Conservation (phyloP, 2,888 invertebrate genomes). For the Trachelus tabidus region DNA sequence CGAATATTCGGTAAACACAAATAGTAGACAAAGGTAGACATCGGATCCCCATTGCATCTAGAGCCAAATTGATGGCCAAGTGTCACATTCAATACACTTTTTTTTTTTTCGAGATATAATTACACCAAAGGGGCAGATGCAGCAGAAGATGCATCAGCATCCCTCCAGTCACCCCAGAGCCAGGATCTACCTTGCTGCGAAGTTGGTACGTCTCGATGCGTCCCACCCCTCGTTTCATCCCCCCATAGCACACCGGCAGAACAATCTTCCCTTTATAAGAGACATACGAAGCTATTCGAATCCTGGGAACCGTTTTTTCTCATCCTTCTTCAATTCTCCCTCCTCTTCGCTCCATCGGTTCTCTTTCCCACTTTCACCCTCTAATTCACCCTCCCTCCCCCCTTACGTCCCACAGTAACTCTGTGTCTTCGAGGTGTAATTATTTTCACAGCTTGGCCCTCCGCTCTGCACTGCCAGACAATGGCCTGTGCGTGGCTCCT, state of each 20-base stretch:
- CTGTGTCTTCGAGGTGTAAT: slow-evolving; percentile 55
- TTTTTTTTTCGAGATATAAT: slow-evolving; percentile 49
- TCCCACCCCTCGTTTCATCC: slow-evolving; percentile 43
- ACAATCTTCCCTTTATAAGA: slow-evolving; percentile 61
- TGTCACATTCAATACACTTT: slow-evolving; percentile 40
- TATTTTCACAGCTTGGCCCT: slow-evolving; percentile 60
- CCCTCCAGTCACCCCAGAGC: slow-evolving; percentile 30
- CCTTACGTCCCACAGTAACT: slow-evolving; percentile 8
- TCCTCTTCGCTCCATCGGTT: slow-evolving; percentile 13
- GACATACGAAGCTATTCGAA: slow-evolving; percentile 61
- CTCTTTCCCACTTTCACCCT: slow-evolving; percentile 24
- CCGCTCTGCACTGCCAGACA: not conserved
- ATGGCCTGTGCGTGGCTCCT: slow-evolving; percentile 11
- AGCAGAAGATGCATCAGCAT: slow-evolving; percentile 41
- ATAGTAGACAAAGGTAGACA: not conserved
- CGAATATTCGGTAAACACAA: not conserved
- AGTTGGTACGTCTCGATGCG: slow-evolving; percentile 16
- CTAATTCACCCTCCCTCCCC: slow-evolving; percentile 15
- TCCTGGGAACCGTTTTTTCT: slow-evolving; percentile 63
- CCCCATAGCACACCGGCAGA: slow-evolving; percentile 47
- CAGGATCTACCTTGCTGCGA: not conserved
- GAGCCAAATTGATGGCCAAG: slow-evolving; percentile 54
- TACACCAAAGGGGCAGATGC: slow-evolving; percentile 61
- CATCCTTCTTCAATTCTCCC: slow-evolving; percentile 9
- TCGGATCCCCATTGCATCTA: slow-evolving; percentile 43